Base-by-base conservation (phyloP, 2,888 invertebrate genomes). In the Smittia sp. region DNA sequence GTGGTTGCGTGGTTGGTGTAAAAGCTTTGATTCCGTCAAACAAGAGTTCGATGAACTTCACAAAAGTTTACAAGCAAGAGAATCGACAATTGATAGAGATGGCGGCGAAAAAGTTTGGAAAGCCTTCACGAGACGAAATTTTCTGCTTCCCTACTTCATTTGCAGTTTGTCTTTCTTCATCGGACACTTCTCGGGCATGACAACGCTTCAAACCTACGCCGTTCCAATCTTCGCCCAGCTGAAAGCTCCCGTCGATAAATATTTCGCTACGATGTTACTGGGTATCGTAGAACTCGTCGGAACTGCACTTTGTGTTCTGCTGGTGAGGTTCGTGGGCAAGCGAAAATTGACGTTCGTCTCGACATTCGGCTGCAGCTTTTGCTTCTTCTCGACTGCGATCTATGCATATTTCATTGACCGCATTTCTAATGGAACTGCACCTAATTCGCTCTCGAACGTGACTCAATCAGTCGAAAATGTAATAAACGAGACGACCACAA, bases 1-100 rank as follows among this genome's bases (percentile, higher is more conserved):
- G 77, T 93, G 92, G 92, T 81, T 93, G 0, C 85, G 93, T 38
- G 93, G 93, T 1, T 93, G 92, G 92, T 76, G 83, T 20, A 83
- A 80, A 74, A 78, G 78, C n/a, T 75, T 41, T 20, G 41, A 63
- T 39, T 41, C 13, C 13, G 25, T 74, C 9, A 73, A 74, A 67
- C 32, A 75, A 9, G 82, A 83, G 76, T 82, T 81, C 74, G 80
- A 81, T 77, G 77, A 77, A 68, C 77, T 82, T 0, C 80, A 82
- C 75, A 79, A 81, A 54, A 79, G 80, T 38, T 75, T 82, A 4
- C 78, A 81, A 27, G 80, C 79, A 18, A 78, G 79, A 7, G 75
- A 80, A 46, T 78, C 7, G 11, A 25, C 27, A 13, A 38, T 4
- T 22, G 38, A 72, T 3, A 52, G 52, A 52, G 11, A 22, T 3